Percentiles rank a stretch among this genome's conserved stretches.
Evolutionary conservation across 2,113 vertebrate species (phyloP).

Genomic region (Atrichornis clamosus): DNA sequence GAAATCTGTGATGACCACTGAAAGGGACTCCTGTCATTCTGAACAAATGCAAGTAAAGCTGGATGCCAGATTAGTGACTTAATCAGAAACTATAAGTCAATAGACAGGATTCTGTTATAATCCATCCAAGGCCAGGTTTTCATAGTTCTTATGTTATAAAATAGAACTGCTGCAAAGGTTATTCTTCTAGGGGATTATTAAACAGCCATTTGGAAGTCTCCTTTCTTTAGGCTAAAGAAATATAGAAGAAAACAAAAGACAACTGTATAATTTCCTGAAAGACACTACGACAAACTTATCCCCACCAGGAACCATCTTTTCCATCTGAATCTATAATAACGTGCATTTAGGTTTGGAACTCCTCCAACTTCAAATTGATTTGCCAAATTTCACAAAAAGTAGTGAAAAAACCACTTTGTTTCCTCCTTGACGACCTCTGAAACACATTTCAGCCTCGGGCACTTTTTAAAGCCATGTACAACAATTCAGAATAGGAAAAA

Average conservation of each 20-base stretch:
- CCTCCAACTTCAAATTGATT: constrained; percentile 38
- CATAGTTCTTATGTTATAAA: constrained; percentile 21
- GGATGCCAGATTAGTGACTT: constrained; percentile 56
- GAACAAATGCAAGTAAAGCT: constrained; percentile 60
- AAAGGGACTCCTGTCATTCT: constrained; percentile 45
- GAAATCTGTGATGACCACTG: constrained; percentile 34
- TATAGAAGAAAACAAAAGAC: background rate
- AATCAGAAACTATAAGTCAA: constrained; percentile 41
- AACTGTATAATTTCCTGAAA: constrained; percentile 18
- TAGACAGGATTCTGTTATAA: constrained; percentile 33
- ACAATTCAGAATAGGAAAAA: constrained; percentile 24
- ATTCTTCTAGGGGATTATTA: constrained; percentile 36
- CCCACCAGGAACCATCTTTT: background rate
- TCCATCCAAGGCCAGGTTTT: constrained; percentile 39
- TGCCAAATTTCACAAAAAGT: background rate
- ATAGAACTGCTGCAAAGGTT: constrained; percentile 23
- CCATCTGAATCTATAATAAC: background rate
- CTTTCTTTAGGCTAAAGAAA: constrained; percentile 2
- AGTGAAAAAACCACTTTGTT: background rate
- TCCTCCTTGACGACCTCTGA: constrained; percentile 10
- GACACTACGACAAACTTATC: background rate
- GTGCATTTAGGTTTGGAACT: constrained; percentile 29
- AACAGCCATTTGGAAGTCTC: constrained; percentile 7
- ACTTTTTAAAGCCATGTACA: constrained; percentile 38
- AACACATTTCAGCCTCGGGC: background rate